These are phyloP conservation scores for Galerucella pusilla DNA, from an alignment of 2,888 invertebrate species.

Conservation along the genomic window DNA sequence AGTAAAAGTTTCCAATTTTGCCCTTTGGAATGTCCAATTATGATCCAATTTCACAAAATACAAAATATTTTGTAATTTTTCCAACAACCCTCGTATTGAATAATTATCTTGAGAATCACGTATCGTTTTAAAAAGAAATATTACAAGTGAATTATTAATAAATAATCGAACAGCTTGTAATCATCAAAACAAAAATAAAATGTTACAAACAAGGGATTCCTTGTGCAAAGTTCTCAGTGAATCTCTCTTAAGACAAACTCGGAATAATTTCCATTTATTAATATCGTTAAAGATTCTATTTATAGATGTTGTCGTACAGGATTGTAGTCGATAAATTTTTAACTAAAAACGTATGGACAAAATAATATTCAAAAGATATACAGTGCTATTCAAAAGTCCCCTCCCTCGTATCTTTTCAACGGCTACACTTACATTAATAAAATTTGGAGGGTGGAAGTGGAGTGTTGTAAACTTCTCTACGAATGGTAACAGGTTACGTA, in stretches of 20 bases:
- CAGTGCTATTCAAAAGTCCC: too few relatives aligned
- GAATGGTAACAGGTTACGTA: too few relatives aligned
- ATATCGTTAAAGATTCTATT: constrained; percentile 12
- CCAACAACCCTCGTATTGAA: background rate
- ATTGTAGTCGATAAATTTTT: background rate
- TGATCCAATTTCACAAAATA: too few relatives aligned
- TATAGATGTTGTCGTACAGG: constrained; percentile 3
- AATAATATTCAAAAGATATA: too few relatives aligned
- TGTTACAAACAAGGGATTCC: constrained; percentile 1
- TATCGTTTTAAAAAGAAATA: background rate
- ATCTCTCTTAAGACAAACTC: background rate
- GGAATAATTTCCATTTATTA: constrained; percentile 4
- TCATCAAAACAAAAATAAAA: background rate
- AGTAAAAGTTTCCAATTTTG: too few relatives aligned
- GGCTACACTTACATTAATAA: too few relatives aligned
- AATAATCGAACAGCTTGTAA: background rate
- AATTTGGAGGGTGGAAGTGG: too few relatives aligned
- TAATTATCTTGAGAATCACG: background rate
- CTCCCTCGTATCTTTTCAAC: too few relatives aligned
- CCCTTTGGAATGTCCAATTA: too few relatives aligned
- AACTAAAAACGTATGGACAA: background rate
- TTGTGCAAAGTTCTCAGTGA: background rate
- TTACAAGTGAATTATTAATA: constrained; percentile 3
- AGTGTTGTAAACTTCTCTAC: too few relatives aligned
- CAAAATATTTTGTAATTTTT: too few relatives aligned